These are phyloP conservation scores for Lissocephala sabroskyi DNA, from an alignment of 2,888 invertebrate genomes.

Conservation along the genomic window DNA sequence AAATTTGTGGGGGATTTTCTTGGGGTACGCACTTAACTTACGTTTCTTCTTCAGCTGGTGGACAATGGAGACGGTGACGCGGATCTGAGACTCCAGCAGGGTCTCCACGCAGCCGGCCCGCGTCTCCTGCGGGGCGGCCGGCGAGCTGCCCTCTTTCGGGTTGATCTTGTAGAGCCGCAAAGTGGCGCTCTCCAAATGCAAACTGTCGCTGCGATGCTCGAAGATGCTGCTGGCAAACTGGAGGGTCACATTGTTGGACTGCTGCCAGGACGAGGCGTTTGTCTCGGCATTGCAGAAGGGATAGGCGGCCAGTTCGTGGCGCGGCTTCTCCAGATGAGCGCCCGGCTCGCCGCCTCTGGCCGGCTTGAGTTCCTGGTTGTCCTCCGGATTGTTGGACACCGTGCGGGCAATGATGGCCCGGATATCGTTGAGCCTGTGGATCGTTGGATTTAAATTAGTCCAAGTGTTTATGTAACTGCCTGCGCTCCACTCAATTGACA, in stretches of 20 bases:
- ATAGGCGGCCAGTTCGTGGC: constrained; percentile 70
- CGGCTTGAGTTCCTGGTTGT: constrained; percentile 17
- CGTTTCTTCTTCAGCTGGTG: constrained; percentile 67
- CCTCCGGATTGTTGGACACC: constrained; percentile 42
- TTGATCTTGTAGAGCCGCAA: constrained; percentile 67
- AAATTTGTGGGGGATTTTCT: not conserved
- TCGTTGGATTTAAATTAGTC: constrained; percentile 38
- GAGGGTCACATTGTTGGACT: constrained; percentile 67
- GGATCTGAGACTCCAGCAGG: constrained; percentile 65
- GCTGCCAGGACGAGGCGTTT: constrained; percentile 63
- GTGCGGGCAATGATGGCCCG: constrained; percentile 59
- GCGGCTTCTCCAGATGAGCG: constrained; percentile 46
- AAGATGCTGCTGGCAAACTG: constrained; percentile 69
- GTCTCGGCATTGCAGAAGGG: constrained; percentile 68
- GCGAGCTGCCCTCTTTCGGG: constrained; percentile 28
- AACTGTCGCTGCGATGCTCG: constrained; percentile 49
- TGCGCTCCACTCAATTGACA: constrained; percentile 62
- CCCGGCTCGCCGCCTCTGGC: no score
- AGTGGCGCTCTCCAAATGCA: constrained; percentile 67
- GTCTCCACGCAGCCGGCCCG: constrained; percentile 23
- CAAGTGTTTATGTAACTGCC: constrained; percentile 63
- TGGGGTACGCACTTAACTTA: constrained; percentile 44
- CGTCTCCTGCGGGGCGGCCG: constrained; percentile 1
- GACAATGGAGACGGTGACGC: constrained; percentile 70
- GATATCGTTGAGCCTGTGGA: constrained; percentile 62